Conservation (phyloP, 2,888 invertebrate genomes). For the Petrolisthes cinctipes region DNA sequence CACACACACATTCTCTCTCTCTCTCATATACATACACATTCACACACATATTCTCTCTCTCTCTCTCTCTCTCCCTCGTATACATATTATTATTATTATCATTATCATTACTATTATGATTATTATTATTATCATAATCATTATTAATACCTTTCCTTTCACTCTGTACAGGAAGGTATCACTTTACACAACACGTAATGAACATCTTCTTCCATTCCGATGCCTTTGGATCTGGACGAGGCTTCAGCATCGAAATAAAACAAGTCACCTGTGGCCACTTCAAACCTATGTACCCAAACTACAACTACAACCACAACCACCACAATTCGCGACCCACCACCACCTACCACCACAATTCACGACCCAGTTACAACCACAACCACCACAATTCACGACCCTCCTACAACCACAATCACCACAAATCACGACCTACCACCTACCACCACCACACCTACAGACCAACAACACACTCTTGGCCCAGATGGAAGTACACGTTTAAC, state of each 20-base stretch:
- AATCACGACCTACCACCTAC: background rate
- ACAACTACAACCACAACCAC: background rate
- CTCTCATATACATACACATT: too few species aligned
- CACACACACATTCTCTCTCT: too few species aligned
- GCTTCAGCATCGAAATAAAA: conserved; percentile 49
- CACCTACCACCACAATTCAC: background rate
- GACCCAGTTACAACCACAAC: background rate
- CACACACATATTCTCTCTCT: too few species aligned
- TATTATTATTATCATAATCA: too few species aligned
- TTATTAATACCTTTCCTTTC: background rate
- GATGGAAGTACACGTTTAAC: conserved; percentile 1
- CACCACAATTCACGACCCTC: background rate
- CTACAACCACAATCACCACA: background rate
- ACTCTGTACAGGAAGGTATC: conserved; percentile 42
- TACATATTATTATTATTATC: too few species aligned
- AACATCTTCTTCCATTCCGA: conserved; percentile 54
- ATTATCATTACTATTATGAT: background rate
- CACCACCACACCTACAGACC: too few species aligned
- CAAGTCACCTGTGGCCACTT: conserved; percentile 49
- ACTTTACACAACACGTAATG: conserved; percentile 41
- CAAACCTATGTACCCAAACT: conserved; percentile 36
- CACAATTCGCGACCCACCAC: background rate
- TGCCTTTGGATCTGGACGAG: conserved; percentile 35
- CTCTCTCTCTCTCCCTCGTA: too few species aligned
- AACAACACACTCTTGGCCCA: background rate